phyloP scores from a whole-genome alignment of 2,797 vertebrate species.

The Premnoplex brunnescens region DNA sequence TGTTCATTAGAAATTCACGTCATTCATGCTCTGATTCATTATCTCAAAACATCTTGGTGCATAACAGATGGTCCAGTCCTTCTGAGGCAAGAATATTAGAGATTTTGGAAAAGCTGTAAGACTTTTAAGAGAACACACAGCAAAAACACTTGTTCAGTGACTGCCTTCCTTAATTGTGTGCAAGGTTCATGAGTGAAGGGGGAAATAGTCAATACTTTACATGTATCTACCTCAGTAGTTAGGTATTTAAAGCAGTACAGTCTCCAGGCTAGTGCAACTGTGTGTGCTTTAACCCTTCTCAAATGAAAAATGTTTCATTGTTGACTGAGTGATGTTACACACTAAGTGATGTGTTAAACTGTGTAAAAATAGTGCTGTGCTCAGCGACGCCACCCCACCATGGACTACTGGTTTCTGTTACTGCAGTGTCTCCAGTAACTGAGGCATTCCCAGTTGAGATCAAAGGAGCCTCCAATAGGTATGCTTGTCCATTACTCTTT shows the following conservation, averaged over 20 bases:
- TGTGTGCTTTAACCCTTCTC: background rate
- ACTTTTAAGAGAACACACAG: background rate
- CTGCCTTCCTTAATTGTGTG: background rate
- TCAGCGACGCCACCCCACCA: background rate
- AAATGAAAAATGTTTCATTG: background rate
- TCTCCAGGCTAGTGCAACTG: background rate
- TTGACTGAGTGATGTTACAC: background rate
- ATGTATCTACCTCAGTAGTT: background rate
- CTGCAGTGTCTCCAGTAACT: slow-evolving; percentile 21
- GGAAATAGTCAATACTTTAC: background rate
- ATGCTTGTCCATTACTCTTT: slow-evolving; percentile 12
- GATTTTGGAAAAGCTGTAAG: background rate
- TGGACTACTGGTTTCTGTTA: background rate
- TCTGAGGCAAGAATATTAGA: background rate
- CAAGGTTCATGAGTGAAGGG: background rate
- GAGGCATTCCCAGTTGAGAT: slow-evolving; percentile 7
- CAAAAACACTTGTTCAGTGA: background rate
- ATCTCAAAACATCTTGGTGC: background rate
- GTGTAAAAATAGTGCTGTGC: background rate
- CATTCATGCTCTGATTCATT: background rate
- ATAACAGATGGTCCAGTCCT: background rate
- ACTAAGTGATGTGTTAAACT: background rate
- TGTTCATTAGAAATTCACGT: background rate
- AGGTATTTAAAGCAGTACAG: background rate
- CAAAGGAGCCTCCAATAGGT: slow-evolving; percentile 49